A percentile compares a stretch with the other conserved stretches of the same genome.
phyloP scores from a whole-genome alignment of 2,113 vertebrate species.

The Protomyctophum bolini region DNA sequence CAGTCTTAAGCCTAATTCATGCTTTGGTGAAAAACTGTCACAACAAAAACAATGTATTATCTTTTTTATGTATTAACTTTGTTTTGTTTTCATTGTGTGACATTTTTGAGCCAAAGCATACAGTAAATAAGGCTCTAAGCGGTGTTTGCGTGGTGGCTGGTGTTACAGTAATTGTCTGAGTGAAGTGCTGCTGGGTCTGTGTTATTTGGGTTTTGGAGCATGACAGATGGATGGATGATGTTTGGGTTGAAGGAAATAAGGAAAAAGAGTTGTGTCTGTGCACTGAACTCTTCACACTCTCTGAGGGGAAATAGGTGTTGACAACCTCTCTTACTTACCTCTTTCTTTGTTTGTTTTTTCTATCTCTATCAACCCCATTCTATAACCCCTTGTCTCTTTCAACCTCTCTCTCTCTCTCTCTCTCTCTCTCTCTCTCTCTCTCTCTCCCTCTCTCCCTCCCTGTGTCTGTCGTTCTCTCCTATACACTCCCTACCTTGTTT shows the following conservation, averaged over 20 bases:
- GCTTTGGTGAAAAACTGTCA: too few relatives aligned
- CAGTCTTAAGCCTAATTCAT: too few relatives aligned
- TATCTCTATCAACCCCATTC: slow-evolving; percentile 46
- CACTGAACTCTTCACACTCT: slow-evolving; percentile 50
- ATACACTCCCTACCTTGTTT: too few relatives aligned
- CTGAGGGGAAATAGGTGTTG: slow-evolving; percentile 48
- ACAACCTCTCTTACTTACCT: slow-evolving; percentile 37
- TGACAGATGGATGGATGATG: slow-evolving; percentile 54
- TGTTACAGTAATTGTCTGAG: too few relatives aligned
- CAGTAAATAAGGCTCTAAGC: too few relatives aligned
- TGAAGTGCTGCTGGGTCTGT: slow-evolving; percentile 15
- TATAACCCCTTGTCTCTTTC: slow-evolving; percentile 10
- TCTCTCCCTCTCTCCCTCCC: not conserved
- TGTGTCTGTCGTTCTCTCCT: not conserved
- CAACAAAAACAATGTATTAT: too few relatives aligned
- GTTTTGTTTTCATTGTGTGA: too few relatives aligned
- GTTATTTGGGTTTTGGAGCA: slow-evolving; percentile 48
- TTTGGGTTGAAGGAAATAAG: slow-evolving; percentile 43
- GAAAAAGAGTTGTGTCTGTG: slow-evolving; percentile 46
- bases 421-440: not conserved
- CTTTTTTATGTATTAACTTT: too few relatives aligned
- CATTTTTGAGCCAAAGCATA: too few relatives aligned
- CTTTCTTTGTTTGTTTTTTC: not conserved
- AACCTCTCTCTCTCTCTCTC: not conserved
- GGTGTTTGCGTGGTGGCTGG: too few relatives aligned